Base-by-base conservation (phyloP, 2,113 vertebrate genomes). In the Triplophysa tibetana region DNA sequence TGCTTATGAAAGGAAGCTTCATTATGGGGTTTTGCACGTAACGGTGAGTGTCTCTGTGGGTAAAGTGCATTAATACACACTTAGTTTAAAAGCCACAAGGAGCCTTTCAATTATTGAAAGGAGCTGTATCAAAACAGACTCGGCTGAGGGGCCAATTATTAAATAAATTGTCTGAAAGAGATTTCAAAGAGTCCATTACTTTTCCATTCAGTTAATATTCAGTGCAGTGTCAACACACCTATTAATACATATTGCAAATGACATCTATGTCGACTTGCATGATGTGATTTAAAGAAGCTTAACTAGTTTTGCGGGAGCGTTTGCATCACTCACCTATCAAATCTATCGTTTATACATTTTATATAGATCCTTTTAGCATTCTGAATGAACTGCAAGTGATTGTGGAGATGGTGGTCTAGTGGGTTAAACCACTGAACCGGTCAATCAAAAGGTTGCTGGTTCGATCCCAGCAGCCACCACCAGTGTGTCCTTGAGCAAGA, bases 81-180 rank as follows among this genome's bases (percentile, higher is more conserved):
- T 12, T 24, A 60, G 72, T 45, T 24, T 9, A 74, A 45, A 60
- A 62, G 12, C 56, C 56, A 24, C 56, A 61, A 74, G 56, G 29
- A 61, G 8, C 21, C 38, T 43, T 24, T 21, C 56, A 75, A 33
- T n/a, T 9, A 21, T 24, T 58, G 17, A n/a, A 41, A 61, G 26
- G 38, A 16, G 21, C 33, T 21, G n/a, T 70, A 38, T 61, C 19
- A 65, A 70, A 56, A 24, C 19, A 70, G 67, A 56, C 16, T 43
- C 10, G 33, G 29, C 63, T 62, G 17, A 21, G 33, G 23, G 21
- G 48, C 48, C 48, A n/a, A 26, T 63, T 76, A 45, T 50, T 52
- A 65, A 56, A 65, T 77, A 70, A 77, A 77, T 62, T 82, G 60
- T 14, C 66, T 70, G 54, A 23, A 82, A 65, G 58, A 65, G 61